Evolutionary conservation across 1,140 invertebrate species (phyloP).

Genomic region (Bombus pascuorum): DNA sequence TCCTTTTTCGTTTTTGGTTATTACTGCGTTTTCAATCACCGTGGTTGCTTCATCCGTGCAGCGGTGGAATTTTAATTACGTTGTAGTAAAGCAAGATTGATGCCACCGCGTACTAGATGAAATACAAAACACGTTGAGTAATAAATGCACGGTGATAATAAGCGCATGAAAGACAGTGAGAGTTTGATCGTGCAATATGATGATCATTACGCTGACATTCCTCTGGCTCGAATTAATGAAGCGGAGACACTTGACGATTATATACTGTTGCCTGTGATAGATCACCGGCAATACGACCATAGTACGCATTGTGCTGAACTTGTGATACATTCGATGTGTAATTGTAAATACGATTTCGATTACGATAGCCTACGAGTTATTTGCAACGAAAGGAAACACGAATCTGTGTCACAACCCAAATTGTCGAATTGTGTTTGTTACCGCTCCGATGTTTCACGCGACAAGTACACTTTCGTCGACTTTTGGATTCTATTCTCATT

Average conservation of each 20-base stretch:
- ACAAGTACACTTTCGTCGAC: too few species aligned
- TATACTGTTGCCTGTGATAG: background rate
- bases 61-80: conserved; percentile 20
- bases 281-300: background rate
- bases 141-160: conserved; percentile 14
- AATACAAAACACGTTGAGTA: conserved; percentile 9
- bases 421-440: too few species aligned
- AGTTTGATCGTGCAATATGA: conserved; percentile 26
- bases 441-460: too few species aligned
- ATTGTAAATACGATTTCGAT: too few species aligned
- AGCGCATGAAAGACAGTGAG: conserved; percentile 9
- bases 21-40: background rate
- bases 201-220: conserved; percentile 23
- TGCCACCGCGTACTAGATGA: conserved; percentile 4
- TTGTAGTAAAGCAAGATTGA: conserved; percentile 20
- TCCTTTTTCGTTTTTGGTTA: background rate
- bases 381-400: too few species aligned
- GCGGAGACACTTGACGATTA: conserved; percentile 18
- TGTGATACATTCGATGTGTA: too few species aligned
- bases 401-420: too few species aligned
- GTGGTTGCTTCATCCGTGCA: background rate
- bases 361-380: too few species aligned
- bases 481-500: too few species aligned
- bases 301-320: too few species aligned
- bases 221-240: conserved; percentile 5